Percentiles rank a stretch among this genome's conserved stretches.
phyloP scores from a whole-genome alignment of 2,888 invertebrate genomes.

The Pherbina coryleti region DNA sequence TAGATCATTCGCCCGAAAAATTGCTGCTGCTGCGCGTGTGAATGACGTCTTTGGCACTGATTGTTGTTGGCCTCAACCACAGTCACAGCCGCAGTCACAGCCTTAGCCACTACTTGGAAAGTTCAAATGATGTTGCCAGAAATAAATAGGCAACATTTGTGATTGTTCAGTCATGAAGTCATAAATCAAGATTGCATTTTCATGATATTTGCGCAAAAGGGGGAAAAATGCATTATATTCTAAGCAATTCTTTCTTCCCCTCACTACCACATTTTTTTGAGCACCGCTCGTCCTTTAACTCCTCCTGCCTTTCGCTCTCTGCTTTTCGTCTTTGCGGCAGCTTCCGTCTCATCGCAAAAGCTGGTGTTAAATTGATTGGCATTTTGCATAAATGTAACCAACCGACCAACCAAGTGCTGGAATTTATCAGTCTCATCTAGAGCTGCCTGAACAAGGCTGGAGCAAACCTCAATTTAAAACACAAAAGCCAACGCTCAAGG shows the following conservation, averaged over 20 bases:
- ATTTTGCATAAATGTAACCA: constrained; percentile 52
- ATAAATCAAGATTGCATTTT: constrained; percentile 57
- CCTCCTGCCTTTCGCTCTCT: background rate
- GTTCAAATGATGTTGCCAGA: constrained; percentile 26
- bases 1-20: constrained; percentile 31
- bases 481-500: constrained; percentile 27
- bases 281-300: background rate
- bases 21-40: constrained; percentile 24
- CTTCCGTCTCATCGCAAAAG: background rate
- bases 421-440: constrained; percentile 6
- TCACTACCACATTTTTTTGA: background rate
- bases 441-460: background rate
- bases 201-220: constrained; percentile 47
- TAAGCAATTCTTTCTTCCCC: background rate
- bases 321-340: background rate
- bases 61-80: background rate
- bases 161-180: constrained; percentile 57
- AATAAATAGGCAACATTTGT: constrained; percentile 33
- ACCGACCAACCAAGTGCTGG: constrained; percentile 2
- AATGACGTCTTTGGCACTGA: constrained; percentile 19
- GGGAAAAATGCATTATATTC: background rate
- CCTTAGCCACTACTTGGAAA: background rate
- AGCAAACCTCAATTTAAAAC: constrained; percentile 4
- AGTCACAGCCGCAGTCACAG: background rate
- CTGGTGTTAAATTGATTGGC: constrained; percentile 43